Base-by-base conservation (phyloP, 2,113 vertebrate species). In the Oncorhynchus gorbuscha region DNA sequence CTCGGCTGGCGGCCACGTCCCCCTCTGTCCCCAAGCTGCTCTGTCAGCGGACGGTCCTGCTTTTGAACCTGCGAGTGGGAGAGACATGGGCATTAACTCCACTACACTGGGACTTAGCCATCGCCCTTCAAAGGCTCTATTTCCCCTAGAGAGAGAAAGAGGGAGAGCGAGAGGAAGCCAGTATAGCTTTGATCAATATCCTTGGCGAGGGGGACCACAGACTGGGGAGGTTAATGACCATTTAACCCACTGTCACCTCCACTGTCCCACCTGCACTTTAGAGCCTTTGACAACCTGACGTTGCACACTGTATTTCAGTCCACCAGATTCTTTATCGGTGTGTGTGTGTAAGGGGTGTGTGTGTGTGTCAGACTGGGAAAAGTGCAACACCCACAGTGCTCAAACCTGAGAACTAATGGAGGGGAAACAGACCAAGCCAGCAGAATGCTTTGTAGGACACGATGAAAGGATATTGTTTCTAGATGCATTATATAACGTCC, bases 121-220 rank as follows among this genome's bases (percentile, higher is more conserved):
- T 75, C 24, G 79, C 81, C 81, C 78, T 85, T 91, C 87, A 90
- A 86, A 89, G 81, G 59, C 79, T 69, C 76, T 67, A 45, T 75
- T 78, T 84, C 79, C 78, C 80, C 72, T 76, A 30, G 71, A 26
- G 84, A 65, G 73, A 76, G 72, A 58, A 74, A 7, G 49, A 51
- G 3, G 14, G 51, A 12, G 9, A 49, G 45, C 3, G 16, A 70
- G 72, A 70, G 22, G 9, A 1, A 70, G 69, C 8, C 7, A 62
- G 59, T n/a, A 86, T 84, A 65, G 73, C 85, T 88, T 87, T 92
- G 88, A 92, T 90, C 88, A 76, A 87, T 90, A 86, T 87, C 81
- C 81, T 72, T 16, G 16, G 62, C 74, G 74, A 28, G 28, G 83
- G 80, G 84, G 76, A 77, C 82, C 73, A 82, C 82, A 83, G 84